Evolutionary conservation across 2,888 invertebrate species (phyloP).

Genomic region (Clusia tigrina): DNA sequence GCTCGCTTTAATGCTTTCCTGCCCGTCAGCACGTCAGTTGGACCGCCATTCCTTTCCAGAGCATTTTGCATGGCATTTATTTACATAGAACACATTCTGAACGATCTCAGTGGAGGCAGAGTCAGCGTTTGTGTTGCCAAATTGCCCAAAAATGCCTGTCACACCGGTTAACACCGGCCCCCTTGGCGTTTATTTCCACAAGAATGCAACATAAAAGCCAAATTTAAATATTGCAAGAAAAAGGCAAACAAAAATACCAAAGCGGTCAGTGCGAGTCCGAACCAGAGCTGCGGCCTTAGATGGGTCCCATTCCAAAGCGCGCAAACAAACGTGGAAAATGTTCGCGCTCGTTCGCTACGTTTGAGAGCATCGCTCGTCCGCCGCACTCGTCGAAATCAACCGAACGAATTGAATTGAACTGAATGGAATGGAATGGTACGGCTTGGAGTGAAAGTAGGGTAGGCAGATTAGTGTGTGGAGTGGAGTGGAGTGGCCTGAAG

Average conservation of each 20-base stretch:
- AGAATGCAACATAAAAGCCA: too few species aligned
- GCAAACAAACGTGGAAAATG: neutral
- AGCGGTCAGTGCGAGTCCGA: constrained; percentile 8
- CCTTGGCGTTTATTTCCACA: too few species aligned
- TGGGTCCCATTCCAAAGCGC: constrained; percentile 3
- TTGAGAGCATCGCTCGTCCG: neutral
- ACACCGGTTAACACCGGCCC: too few species aligned
- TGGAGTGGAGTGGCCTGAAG: neutral
- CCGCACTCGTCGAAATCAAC: constrained; percentile 31
- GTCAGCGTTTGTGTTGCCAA: too few species aligned
- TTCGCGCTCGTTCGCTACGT: neutral
- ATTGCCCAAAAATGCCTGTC: too few species aligned
- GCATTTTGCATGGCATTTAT: constrained; percentile 58
- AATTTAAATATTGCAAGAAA: too few species aligned
- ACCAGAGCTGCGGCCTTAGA: neutral
- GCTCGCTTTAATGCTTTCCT: neutral
- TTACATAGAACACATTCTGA: constrained; percentile 60
- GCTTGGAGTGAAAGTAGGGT: constrained; percentile 61
- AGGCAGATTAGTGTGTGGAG: constrained; percentile 52
- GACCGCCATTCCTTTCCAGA: neutral
- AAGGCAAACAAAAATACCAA: neutral
- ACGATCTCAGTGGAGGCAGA: constrained; percentile 26
- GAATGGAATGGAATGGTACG: constrained; percentile 38
- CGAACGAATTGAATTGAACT: constrained; percentile 54
- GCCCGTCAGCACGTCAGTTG: neutral